phyloP scores from a whole-genome alignment of 1,140 invertebrate species.

The Nebria ingens region DNA sequence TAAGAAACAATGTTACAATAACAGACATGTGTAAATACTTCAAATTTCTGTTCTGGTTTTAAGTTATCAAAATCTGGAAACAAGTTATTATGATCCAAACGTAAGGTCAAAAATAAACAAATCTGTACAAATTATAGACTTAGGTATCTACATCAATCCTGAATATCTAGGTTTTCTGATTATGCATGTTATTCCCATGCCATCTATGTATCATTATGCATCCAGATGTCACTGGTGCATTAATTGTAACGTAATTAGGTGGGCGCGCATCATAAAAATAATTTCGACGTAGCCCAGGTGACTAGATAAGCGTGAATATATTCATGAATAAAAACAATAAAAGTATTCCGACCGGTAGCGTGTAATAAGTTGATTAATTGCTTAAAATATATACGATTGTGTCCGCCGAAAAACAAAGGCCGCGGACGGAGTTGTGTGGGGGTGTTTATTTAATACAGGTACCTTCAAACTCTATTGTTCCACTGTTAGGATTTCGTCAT shows the following conservation, averaged over 20 bases:
- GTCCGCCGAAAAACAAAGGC: neutral
- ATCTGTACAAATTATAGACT: too few species aligned
- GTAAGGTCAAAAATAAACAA: too few species aligned
- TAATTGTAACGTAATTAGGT: neutral
- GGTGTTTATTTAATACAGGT: neutral
- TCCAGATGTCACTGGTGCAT: neutral
- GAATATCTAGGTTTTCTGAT: too few species aligned
- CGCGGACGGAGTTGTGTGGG: neutral
- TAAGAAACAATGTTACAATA: too few species aligned
- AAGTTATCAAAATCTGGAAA: too few species aligned
- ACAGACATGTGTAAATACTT: too few species aligned
- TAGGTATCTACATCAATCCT: too few species aligned
- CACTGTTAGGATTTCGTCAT: neutral
- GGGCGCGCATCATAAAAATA: neutral
- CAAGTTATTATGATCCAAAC: too few species aligned
- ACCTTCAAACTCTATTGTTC: neutral
- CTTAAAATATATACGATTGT: slow-evolving; percentile 4
- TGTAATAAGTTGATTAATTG: slow-evolving; percentile 8
- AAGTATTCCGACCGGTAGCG: neutral
- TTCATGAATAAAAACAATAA: slow-evolving; percentile 9
- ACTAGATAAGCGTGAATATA: neutral
- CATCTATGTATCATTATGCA: too few species aligned
- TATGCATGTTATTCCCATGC: too few species aligned
- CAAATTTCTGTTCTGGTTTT: too few species aligned
- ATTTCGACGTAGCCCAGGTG: neutral